phyloP scores from a whole-genome alignment of 2,888 invertebrate genomes.

The Norana najaformis region DNA sequence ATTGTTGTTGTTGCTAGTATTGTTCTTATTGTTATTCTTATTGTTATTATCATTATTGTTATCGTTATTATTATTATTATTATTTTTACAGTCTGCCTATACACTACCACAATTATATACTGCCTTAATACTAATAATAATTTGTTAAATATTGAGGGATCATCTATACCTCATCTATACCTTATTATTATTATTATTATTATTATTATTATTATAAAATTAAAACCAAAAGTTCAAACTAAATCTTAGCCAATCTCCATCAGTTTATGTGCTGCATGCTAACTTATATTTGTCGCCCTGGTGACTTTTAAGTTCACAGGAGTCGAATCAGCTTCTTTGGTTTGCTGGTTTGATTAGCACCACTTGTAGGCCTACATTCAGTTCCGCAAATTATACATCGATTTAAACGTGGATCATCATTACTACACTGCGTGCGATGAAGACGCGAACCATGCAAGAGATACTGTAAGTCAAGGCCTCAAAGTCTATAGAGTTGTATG shows the following conservation, averaged over 20 bases:
- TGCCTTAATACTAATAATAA: too few species aligned
- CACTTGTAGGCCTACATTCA: neutral
- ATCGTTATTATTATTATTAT: neutral
- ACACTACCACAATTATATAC: too few species aligned
- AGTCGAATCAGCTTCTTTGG: neutral
- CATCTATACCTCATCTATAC: too few species aligned
- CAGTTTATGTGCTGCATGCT: neutral
- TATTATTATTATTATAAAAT: too few species aligned
- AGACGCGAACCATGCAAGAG: neutral
- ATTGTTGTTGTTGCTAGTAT: neutral
- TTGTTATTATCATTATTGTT: too few species aligned
- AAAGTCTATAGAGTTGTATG: neutral
- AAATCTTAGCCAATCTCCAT: neutral
- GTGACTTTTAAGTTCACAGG: too few species aligned
- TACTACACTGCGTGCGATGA: neutral
- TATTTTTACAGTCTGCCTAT: neutral
- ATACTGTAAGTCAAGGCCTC: neutral
- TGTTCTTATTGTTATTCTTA: too few species aligned
- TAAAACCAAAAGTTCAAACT: neutral
- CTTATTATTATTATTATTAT: too few species aligned
- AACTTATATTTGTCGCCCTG: neutral
- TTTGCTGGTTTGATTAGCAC: neutral
- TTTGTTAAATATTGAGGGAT: too few species aligned
- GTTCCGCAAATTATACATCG: neutral
- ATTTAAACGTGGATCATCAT: neutral